Evolutionary conservation across 2,113 vertebrate genomes (phyloP).

Genomic region (Hyperoodon ampullatus): DNA sequence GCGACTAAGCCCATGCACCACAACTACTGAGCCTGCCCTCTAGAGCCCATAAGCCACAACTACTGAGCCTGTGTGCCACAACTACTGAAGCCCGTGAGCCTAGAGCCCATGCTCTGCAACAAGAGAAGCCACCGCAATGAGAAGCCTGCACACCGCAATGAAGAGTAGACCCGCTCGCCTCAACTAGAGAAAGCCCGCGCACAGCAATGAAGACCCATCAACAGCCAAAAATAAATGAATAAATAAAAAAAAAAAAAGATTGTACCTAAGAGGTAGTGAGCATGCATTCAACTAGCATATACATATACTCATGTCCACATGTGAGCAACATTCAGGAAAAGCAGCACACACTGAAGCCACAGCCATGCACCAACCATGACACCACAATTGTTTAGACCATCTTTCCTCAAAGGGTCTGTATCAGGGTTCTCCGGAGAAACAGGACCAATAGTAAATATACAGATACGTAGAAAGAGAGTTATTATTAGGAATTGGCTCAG

Average conservation of each 20-base stretch:
- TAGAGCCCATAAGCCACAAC: too few species aligned
- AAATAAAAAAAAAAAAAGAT: neutral
- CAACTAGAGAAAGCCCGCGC: too few species aligned
- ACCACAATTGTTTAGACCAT: neutral
- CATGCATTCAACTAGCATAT: neutral
- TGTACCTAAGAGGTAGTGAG: neutral
- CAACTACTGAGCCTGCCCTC: too few species aligned
- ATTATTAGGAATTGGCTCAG: neutral
- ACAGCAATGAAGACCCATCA: too few species aligned
- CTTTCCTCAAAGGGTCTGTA: neutral
- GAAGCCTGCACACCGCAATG: too few species aligned
- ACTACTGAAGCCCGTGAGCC: too few species aligned
- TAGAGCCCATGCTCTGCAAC: too few species aligned
- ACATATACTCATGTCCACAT: accelerated
- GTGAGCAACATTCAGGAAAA: neutral
- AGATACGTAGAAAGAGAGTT: neutral
- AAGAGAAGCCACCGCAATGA: too few species aligned
- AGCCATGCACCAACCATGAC: neutral
- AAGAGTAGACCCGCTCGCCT: too few species aligned
- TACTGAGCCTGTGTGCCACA: too few species aligned
- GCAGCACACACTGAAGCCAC: neutral
- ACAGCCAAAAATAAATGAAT: too few species aligned
- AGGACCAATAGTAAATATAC: neutral
- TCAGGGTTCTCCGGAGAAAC: neutral
- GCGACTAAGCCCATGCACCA: too few species aligned